Conservation (phyloP, 1,140 invertebrate species). For the Dendrolimus kikuchii region DNA sequence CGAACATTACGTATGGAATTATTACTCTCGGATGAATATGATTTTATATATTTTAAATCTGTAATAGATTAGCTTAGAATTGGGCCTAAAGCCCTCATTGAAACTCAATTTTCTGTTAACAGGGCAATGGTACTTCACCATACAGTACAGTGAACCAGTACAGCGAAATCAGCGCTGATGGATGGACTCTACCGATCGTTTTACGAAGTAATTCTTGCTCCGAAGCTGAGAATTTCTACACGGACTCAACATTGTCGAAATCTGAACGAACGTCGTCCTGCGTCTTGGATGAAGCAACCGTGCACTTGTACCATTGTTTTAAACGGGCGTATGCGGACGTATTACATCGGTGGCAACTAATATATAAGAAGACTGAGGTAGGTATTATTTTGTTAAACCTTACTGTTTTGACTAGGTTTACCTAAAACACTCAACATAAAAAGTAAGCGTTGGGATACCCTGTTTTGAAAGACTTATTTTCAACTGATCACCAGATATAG, state of each 20-base stretch:
- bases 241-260: constrained; percentile 43
- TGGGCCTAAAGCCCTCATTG: too few relatives aligned
- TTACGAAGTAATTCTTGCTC: constrained; percentile 92
- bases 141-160: constrained; percentile 93
- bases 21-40: background rate
- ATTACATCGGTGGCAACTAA: constrained; percentile 84
- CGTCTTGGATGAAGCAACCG: constrained; percentile 53
- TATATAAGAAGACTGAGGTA: constrained; percentile 87
- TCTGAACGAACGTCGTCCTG: constrained; percentile 47
- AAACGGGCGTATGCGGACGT: constrained; percentile 92
- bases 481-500: too few relatives aligned
- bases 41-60: background rate
- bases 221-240: constrained; percentile 79
- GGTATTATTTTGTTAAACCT: constrained; percentile 10
- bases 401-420: too few relatives aligned
- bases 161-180: constrained; percentile 82
- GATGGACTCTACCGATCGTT: constrained; percentile 77
- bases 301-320: constrained; percentile 86
- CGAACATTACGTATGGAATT: too few relatives aligned
- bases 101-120: constrained; percentile 8
- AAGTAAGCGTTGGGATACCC: too few relatives aligned
- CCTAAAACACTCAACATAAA: too few relatives aligned
- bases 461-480: too few relatives aligned
- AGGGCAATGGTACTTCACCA: constrained; percentile 84
- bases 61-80: background rate